Evolutionary conservation across 2,113 vertebrate genomes (phyloP).

Genomic region (Cacatua alba): DNA sequence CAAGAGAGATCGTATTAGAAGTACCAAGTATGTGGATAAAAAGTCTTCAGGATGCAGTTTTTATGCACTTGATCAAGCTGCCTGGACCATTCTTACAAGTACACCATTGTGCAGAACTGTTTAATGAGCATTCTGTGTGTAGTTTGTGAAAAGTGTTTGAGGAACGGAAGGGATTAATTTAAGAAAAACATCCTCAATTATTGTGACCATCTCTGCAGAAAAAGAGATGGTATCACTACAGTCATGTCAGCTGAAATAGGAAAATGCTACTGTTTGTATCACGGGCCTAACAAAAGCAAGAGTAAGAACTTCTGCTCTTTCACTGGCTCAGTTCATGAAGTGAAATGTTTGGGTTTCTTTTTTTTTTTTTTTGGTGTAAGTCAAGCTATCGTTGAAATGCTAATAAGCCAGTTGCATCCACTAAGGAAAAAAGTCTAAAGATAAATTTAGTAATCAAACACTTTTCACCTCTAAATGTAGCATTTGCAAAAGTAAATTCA

Average conservation of each 20-base stretch:
- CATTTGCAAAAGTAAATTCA: background rate
- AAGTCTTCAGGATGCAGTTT: background rate
- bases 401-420: background rate
- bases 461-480: background rate
- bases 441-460: background rate
- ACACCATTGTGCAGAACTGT: background rate
- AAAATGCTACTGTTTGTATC: background rate
- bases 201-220: background rate
- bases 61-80: background rate
- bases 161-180: background rate
- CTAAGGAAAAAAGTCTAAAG: background rate
- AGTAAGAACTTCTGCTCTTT: background rate
- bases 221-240: background rate
- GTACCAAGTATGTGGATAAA: background rate
- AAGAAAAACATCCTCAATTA: background rate
- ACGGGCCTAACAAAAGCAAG: background rate
- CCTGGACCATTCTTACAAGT: background rate
- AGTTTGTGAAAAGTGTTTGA: background rate
- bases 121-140: background rate
- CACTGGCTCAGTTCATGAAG: background rate
- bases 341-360: background rate
- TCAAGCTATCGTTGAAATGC: fast-evolving
- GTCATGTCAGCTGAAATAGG: background rate
- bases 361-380: background rate
- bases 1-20: background rate